These are phyloP conservation scores for Crematogaster levior DNA, from an alignment of 2,888 invertebrate genomes.

Conservation along the genomic window DNA sequence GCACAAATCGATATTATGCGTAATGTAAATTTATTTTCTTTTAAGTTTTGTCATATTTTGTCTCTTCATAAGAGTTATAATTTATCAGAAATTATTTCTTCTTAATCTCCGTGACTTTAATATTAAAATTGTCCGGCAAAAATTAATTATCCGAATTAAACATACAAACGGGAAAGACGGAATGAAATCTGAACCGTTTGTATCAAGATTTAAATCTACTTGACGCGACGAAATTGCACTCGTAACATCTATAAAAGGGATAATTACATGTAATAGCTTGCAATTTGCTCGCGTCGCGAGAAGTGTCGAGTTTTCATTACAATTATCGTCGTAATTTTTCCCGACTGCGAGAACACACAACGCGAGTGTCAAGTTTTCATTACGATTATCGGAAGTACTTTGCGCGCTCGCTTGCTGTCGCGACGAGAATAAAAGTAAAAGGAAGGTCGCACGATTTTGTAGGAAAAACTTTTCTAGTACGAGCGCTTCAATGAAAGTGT, in stretches of 20 bases:
- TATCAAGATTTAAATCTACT: slow-evolving; percentile 20
- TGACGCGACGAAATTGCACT: slow-evolving; percentile 14
- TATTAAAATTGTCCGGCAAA: neutral
- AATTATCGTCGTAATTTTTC: slow-evolving; percentile 38
- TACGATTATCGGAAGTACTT: slow-evolving; percentile 51
- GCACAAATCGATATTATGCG: neutral
- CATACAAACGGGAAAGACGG: neutral
- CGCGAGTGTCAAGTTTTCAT: slow-evolving; percentile 45
- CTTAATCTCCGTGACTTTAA: neutral
- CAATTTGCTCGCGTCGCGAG: neutral
- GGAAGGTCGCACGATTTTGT: slow-evolving; percentile 41
- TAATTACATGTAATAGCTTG: slow-evolving; percentile 30
- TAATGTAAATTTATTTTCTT: slow-evolving; percentile 1
- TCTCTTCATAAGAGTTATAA: neutral
- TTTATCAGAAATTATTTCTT: neutral
- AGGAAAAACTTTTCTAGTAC: slow-evolving; percentile 39
- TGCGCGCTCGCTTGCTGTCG: slow-evolving; percentile 23
- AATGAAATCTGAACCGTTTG: neutral
- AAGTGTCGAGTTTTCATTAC: slow-evolving; percentile 44
- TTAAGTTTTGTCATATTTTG: neutral
- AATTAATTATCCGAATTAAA: slow-evolving; percentile 35
- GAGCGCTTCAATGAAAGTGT: slow-evolving; percentile 46
- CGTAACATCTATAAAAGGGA: slow-evolving; percentile 16
- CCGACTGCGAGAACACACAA: slow-evolving; percentile 1
- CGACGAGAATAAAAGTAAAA: slow-evolving; percentile 43